phyloP scores from a whole-genome alignment of 1,140 invertebrate genomes.

The Battus philenor region DNA sequence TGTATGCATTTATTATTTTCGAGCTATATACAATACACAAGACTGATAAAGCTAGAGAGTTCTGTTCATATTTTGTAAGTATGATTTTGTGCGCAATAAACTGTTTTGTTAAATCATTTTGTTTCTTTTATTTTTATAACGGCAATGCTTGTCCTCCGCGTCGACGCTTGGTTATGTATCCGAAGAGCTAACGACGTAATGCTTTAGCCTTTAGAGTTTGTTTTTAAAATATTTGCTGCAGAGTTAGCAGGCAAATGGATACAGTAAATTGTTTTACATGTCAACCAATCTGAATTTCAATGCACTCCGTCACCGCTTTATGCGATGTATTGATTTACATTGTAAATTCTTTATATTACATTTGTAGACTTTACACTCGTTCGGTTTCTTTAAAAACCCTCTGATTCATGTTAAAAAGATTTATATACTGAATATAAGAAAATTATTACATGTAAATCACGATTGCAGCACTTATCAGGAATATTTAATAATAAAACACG shows the following conservation, averaged over 20 bases:
- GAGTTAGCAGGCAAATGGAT: constrained; percentile 23
- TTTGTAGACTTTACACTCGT: too few species aligned
- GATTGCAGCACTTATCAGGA: too few species aligned
- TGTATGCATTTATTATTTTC: constrained; percentile 66
- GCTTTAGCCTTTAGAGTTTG: constrained; percentile 19
- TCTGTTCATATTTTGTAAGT: constrained; percentile 63
- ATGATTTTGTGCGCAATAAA: constrained; percentile 72
- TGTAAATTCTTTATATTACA: too few species aligned
- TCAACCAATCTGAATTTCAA: too few species aligned
- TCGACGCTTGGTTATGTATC: constrained; percentile 15
- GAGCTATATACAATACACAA: constrained; percentile 73
- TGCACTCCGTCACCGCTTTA: constrained; percentile 16
- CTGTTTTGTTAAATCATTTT: constrained; percentile 55
- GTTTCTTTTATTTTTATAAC: constrained; percentile 53
- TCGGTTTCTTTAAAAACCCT: too few species aligned
- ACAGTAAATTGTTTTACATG: constrained; percentile 1
- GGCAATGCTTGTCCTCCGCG: constrained; percentile 24
- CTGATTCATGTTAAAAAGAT: too few species aligned
- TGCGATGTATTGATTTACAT: constrained; percentile 30
- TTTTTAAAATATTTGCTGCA: constrained; percentile 14
- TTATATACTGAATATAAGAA: too few species aligned
- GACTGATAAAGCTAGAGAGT: constrained; percentile 64
- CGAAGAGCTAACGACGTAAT: constrained; percentile 3
- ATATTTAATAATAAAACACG: too few species aligned
- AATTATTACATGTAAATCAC: too few species aligned